Base-by-base conservation (phyloP, 2,113 vertebrate species). In the Oryzias woworae region DNA sequence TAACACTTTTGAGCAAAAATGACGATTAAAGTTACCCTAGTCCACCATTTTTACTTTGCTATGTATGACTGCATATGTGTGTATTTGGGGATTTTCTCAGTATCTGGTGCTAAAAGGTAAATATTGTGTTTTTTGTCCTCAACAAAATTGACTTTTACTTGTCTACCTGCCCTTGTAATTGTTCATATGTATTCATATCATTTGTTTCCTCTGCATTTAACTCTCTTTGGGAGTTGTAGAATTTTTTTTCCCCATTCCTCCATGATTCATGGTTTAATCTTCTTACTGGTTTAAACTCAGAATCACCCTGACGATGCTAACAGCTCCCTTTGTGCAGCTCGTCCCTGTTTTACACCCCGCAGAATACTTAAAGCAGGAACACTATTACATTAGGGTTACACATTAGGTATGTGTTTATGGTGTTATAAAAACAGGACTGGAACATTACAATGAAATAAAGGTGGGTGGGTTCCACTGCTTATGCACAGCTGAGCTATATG, bases 351-450 rank as follows among this genome's bases (percentile, higher is more conserved):
- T 80, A 80, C 83, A 75, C 76, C 80, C 66, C 59, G 62, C 31
- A 56, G 73, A 71, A 63, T 52, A 70, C 66, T 78, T 77, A 71
- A 50, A 77, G 56, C 58, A 69, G 74, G 61, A 66, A 48, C 52
- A 56, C 49, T 36, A 66, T 73, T 70, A 48, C 20, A 49, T 69
- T 68, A 61, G 45, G 22, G 42, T 36, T 5, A 1, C 53, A 20
- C 20, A 20, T 20, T 20, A 20, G 20, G 20, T 1, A 36, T 70
- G 62, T 76, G 77, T 86, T 87, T 81, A 84, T 79, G 77, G 53
- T 31, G 47, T 72, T 3, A 69, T 83, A 83, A 87, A 86, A 83
- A 57, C 31, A 50, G 71, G 68, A 75, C 61, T 70, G 78, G 50
- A 75, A 75, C 81, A 78, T 77, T 71, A 73, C 3, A 8, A 24